phyloP scores from a whole-genome alignment of 2,113 vertebrate genomes.

The Dasyprocta punctata region DNA sequence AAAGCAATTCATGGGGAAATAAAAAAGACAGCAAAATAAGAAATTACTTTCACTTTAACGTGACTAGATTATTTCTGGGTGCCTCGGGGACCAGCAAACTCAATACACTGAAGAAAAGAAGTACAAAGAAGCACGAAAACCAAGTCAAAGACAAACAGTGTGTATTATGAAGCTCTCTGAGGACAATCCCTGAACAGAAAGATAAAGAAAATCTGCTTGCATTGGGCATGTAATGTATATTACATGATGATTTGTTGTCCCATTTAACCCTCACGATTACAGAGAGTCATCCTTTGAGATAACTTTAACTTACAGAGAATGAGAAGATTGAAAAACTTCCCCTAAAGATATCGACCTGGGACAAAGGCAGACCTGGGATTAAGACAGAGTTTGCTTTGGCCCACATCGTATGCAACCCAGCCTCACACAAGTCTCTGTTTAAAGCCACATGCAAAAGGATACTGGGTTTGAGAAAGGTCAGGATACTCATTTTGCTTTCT shows the following conservation, averaged over 20 bases:
- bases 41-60: slow-evolving; percentile 17
- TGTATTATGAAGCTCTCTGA: not conserved
- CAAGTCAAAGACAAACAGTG: not conserved
- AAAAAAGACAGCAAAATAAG: slow-evolving; percentile 44
- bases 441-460: not conserved
- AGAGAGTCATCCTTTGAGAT: not conserved
- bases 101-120: not conserved
- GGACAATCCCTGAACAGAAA: not conserved
- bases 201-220: not conserved
- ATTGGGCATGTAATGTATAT: not conserved
- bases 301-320: slow-evolving; percentile 11
- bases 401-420: accelerated
- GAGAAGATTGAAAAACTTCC: not conserved
- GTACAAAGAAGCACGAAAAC: not conserved
- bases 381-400: not conserved
- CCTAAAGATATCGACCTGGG: not conserved
- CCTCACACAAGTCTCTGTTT: not conserved
- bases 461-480: not conserved
- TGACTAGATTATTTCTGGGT: not conserved
- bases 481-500: not conserved
- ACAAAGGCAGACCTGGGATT: not conserved
- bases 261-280: not conserved
- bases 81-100: not conserved
- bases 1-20: not conserved
- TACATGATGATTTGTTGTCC: not conserved